phyloP scores from a whole-genome alignment of 1,140 invertebrate genomes.

The Nautilus pompilius region DNA sequence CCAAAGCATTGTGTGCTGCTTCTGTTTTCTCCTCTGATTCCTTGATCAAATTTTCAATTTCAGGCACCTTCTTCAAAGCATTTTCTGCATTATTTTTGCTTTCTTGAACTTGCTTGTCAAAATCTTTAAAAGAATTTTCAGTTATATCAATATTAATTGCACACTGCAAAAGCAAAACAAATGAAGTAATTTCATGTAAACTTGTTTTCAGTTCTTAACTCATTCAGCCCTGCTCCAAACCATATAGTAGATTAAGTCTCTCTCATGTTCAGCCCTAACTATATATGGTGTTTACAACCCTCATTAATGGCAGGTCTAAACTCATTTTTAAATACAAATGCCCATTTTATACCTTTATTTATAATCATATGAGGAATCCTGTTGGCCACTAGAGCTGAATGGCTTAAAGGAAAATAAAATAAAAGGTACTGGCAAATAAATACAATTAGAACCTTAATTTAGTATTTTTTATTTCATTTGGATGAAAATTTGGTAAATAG shows the following conservation, averaged over 20 bases:
- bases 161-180: background rate
- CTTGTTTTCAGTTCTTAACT: background rate
- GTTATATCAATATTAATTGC: background rate
- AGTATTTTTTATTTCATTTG: no score
- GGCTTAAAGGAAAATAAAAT: no score
- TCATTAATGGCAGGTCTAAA: background rate
- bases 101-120: slow-evolving; percentile 82
- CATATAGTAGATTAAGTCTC: background rate
- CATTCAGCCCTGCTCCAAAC: background rate
- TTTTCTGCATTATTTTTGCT: slow-evolving; percentile 70
- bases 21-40: slow-evolving; percentile 64
- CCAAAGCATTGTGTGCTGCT: slow-evolving; percentile 61
- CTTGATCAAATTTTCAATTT: slow-evolving; percentile 64
- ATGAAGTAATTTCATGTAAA: background rate
- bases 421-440: no score
- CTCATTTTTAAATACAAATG: no score
- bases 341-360: no score
- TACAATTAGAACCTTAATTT: no score
- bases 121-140: slow-evolving; percentile 63
- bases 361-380: no score
- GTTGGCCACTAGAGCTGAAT: no score
- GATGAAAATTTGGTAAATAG: no score
- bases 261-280: background rate
- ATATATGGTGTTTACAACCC: background rate
- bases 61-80: slow-evolving; percentile 64